These are phyloP conservation scores for Rhizoglyphus robini DNA, from an alignment of 1,140 invertebrate genomes.

Conservation along the genomic window DNA sequence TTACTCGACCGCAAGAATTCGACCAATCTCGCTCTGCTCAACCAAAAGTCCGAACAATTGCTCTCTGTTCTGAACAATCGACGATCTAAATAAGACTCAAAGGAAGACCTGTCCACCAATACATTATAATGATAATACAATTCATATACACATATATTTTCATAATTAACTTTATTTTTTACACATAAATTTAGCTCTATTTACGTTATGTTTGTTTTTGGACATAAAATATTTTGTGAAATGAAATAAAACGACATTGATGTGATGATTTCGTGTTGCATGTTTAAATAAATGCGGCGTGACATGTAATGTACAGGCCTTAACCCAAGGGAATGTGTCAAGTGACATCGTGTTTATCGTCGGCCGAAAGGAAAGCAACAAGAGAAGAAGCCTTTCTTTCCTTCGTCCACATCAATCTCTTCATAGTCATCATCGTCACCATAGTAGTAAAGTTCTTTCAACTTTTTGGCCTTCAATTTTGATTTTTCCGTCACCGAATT, in stretches of 20 bases:
- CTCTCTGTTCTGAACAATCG: not conserved
- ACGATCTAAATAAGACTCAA: not conserved
- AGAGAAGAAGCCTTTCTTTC: not conserved
- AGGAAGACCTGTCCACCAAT: too few relatives aligned
- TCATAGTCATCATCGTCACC: constrained; percentile 3
- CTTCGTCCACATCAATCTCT: constrained; percentile 1
- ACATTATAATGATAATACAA: too few relatives aligned
- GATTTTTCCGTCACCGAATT: not conserved
- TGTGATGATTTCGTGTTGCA: too few relatives aligned
- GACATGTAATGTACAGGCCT: too few relatives aligned
- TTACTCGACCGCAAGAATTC: not conserved
- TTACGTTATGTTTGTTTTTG: too few relatives aligned
- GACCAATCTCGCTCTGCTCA: not conserved
- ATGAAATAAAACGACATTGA: too few relatives aligned
- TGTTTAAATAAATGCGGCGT: too few relatives aligned
- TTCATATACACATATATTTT: too few relatives aligned
- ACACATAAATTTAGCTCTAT: too few relatives aligned
- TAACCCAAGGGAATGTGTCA: too few relatives aligned
- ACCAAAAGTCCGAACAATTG: not conserved
- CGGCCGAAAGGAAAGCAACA: not conserved
- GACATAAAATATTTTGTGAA: too few relatives aligned
- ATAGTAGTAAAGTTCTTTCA: constrained; percentile 14
- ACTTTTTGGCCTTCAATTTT: constrained; percentile 1
- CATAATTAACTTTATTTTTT: too few relatives aligned
- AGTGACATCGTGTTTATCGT: not conserved